A percentile compares a stretch with the other conserved stretches of the same genome.
These are phyloP conservation scores for Holacanthella duospinosa DNA, from an alignment of 2,888 invertebrate genomes.

Conservation along the genomic window DNA sequence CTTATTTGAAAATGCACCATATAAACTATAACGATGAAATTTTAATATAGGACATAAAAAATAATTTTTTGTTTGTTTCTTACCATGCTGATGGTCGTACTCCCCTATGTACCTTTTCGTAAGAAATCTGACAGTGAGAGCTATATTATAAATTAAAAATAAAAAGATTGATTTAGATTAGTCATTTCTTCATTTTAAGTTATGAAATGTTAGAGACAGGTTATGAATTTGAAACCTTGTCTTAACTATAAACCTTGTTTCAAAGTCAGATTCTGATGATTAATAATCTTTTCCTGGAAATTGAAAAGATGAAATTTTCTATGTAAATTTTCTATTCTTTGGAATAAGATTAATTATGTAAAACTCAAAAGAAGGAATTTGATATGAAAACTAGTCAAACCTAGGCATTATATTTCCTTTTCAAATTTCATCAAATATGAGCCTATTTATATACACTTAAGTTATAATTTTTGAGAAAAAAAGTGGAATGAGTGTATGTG, in stretches of 20 bases:
- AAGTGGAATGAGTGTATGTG: too few relatives aligned
- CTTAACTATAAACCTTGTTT: too few relatives aligned
- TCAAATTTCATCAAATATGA: too few relatives aligned
- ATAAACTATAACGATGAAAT: too few relatives aligned
- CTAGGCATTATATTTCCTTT: too few relatives aligned
- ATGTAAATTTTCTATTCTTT: not conserved
- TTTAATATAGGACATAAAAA: too few relatives aligned
- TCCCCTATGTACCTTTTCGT: conserved; percentile 91
- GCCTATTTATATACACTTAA: not conserved
- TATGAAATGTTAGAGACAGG: too few relatives aligned
- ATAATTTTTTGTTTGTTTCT: conserved; percentile 32
- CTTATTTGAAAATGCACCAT: too few relatives aligned
- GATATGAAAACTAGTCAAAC: too few relatives aligned
- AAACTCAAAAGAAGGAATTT: not conserved
- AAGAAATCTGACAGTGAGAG: conserved; percentile 75
- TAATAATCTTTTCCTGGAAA: not conserved
- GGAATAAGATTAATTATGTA: not conserved
- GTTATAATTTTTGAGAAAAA: too few relatives aligned
- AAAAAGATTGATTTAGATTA: conserved; percentile 21
- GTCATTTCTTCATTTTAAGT: conserved; percentile 16
- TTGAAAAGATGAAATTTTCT: not conserved
- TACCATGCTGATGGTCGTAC: conserved; percentile 87
- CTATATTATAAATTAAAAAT: too few relatives aligned
- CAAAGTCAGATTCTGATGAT: not conserved
- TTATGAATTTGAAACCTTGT: too few relatives aligned